Evolutionary conservation across 2,888 invertebrate species (phyloP), one percentile per base, ranked within the genome.

Genomic region (Caenorhabditis wallacei): DNA sequence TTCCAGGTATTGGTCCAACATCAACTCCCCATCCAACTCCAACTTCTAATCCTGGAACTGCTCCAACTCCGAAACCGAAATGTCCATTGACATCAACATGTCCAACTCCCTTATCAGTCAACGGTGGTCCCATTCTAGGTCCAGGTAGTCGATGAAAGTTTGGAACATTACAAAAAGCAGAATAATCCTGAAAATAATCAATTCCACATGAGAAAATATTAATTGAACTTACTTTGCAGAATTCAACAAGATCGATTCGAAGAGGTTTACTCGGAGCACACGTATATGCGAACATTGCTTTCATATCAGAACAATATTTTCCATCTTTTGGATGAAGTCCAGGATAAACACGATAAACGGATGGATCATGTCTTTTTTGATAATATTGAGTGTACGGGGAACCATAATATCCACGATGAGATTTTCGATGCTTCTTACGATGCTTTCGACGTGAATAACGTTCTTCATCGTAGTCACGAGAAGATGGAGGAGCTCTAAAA

Each of bases 1-100:
- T 87, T 61, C 89, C 89, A 4, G 89, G 89, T 46, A 89, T 84
- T 1, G 89, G 89, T 26, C 89, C 89, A 13, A 89, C 89, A 64
- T 89, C 89, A 16, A 89, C 89, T 24, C 89, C 89, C 88, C 87
- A 87, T 20, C 88, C 88, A 22, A 80, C 88, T 18, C 85, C 85
- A 10, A 87, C 87, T 70, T 89, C 89, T 11, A 89, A 48, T 43
- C 89, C 89, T 16, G 89, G 89, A 46, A 89, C 85, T 13, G 85
- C 85, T 40, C 89, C 89, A 18, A 89, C 69, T 18, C 87, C 87
- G 20, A 89, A 85, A 7, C 88, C 87, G 57, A 89, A 89, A 51
- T 88, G 85, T 8, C 88, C 88, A 40, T 80, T 84, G n/a, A 89
- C 86, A 46, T 84, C 89, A 0, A 89, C 87, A 68, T 87, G 87